Percentiles rank a stretch among this genome's conserved stretches.
Evolutionary conservation across 2,888 invertebrate genomes (phyloP).

Genomic region (Heteromurus nitidus): DNA sequence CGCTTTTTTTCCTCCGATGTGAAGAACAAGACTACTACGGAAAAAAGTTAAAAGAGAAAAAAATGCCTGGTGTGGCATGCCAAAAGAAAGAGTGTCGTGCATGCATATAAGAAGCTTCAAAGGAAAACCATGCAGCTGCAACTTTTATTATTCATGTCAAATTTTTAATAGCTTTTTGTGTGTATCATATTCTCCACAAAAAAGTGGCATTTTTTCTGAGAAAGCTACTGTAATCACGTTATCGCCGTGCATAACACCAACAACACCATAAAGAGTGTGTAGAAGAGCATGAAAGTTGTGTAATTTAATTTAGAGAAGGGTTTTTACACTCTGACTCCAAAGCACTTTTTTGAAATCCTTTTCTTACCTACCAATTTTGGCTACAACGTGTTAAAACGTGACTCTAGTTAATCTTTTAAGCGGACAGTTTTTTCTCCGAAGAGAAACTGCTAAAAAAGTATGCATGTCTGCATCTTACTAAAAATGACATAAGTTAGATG

Average conservation of each 20-base stretch:
- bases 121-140: not conserved
- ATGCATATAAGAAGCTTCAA: slow-evolving; percentile 11
- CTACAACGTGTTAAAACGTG: slow-evolving; percentile 38
- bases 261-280: slow-evolving; percentile 1
- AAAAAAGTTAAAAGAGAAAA: not conserved
- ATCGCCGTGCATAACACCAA: not conserved
- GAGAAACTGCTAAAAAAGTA: not conserved
- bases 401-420: slow-evolving; percentile 29
- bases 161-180: not conserved
- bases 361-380: slow-evolving; percentile 5
- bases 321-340: not conserved
- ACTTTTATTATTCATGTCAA: slow-evolving; percentile 13
- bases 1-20: not conserved
- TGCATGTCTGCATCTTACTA: not conserved
- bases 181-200: slow-evolving; percentile 11
- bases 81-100: not conserved
- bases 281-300: slow-evolving; percentile 1
- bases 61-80: not conserved
- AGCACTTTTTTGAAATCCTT: slow-evolving; percentile 5
- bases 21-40: too few species aligned
- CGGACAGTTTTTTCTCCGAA: not conserved
- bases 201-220: not conserved
- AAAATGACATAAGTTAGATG: not conserved
- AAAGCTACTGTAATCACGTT: slow-evolving; percentile 17
- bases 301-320: slow-evolving; percentile 22